phyloP scores from a whole-genome alignment of 1,140 invertebrate species.

The Penaeus vannamei region DNA sequence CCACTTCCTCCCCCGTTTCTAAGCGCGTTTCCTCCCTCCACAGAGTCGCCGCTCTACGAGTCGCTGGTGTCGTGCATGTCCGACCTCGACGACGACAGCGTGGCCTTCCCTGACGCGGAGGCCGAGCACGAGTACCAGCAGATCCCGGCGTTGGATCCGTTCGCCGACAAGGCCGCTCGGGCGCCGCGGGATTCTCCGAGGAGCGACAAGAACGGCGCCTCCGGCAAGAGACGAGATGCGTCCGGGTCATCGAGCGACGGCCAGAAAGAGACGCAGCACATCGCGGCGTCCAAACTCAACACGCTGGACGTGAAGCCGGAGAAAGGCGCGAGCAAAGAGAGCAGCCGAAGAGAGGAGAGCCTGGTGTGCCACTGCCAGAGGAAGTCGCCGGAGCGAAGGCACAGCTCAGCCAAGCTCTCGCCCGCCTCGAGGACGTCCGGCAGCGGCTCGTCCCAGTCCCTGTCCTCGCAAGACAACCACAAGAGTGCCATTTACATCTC shows the following conservation, averaged over 20 bases:
- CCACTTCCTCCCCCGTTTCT: neutral
- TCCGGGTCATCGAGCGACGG: neutral
- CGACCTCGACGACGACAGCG: conserved; percentile 26
- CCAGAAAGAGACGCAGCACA: neutral
- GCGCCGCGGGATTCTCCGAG: neutral
- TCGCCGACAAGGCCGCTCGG: neutral
- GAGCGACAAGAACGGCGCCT: neutral
- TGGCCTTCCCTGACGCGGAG: conserved; percentile 32
- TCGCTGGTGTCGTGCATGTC: conserved; percentile 42
- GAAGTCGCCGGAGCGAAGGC: neutral
- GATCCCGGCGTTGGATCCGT: conserved; percentile 1
- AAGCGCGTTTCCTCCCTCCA: neutral
- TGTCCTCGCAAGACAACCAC: conserved; percentile 38
- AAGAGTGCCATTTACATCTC: conserved; percentile 53
- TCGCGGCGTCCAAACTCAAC: conserved; percentile 2
- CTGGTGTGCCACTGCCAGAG: conserved; percentile 22
- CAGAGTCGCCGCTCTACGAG: conserved; percentile 57
- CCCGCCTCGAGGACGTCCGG: neutral
- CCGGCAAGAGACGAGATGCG: no score
- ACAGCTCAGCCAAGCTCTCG: neutral
- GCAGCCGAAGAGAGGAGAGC: neutral
- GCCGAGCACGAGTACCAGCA: conserved; percentile 48
- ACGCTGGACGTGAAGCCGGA: conserved; percentile 55
- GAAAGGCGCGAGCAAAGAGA: neutral
- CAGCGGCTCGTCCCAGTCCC: conserved; percentile 13